These are phyloP conservation scores for Mormyrus proboscirostris DNA, from an alignment of 2,797 vertebrate species.

Conservation along the genomic window DNA sequence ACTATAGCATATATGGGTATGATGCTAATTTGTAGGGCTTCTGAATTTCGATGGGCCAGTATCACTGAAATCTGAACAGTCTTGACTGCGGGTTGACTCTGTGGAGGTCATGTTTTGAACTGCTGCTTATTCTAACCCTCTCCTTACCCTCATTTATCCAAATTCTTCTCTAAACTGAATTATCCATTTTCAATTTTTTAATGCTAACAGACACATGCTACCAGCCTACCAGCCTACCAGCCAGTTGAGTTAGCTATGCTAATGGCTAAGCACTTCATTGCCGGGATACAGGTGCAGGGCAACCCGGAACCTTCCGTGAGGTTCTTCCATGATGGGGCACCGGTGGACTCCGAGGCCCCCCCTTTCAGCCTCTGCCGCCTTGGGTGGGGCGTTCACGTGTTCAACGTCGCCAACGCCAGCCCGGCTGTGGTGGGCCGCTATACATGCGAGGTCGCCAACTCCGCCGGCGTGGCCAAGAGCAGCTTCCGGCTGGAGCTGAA, in stretches of 20 bases:
- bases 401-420: neutral
- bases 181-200: neutral
- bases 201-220: neutral
- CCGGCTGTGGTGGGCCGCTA: conserved; percentile 2
- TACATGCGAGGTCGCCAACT: conserved; percentile 20
- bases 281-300: conserved; percentile 17
- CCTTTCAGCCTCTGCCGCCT: conserved; percentile 1
- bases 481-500: conserved; percentile 26
- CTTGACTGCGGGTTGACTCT: neutral
- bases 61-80: neutral
- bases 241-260: neutral
- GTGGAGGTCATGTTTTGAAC: neutral
- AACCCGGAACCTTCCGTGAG: conserved; percentile 19
- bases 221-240: neutral
- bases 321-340: conserved; percentile 3
- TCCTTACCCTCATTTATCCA: neutral
- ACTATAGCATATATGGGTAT: neutral
- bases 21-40: neutral
- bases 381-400: conserved; percentile 2
- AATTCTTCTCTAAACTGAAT: neutral
- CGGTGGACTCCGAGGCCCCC: neutral
- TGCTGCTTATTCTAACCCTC: neutral
- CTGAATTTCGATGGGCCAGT: neutral
- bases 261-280: neutral
- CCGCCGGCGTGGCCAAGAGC: conserved; percentile 11